Base-by-base conservation (phyloP, 1,140 invertebrate genomes). In the Sarcophaga peregrina region DNA sequence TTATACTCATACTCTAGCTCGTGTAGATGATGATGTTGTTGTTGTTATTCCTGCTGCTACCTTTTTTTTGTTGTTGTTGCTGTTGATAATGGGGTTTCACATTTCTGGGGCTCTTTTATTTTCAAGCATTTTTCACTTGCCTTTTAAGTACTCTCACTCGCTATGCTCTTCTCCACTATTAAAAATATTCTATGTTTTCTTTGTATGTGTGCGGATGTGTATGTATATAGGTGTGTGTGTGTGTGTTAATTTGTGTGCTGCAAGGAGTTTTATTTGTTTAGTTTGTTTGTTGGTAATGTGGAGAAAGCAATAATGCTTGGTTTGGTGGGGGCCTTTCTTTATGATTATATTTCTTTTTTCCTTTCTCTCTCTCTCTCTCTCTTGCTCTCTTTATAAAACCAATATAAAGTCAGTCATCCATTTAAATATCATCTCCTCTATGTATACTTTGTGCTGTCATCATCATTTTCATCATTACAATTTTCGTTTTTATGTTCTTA, bases 391-490 rank as follows among this genome's bases (percentile, higher is more conserved):
- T 47, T 76, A 45, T 76, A 48, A 13, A 11, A 76, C 7, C 15
- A 13, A 48, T 15, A 45, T 58, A 17, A 46, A 45, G 37, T 45
- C 52, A 52, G 50, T 81, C 58, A 68, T 81, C 80, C 58, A 58
- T 62, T 68, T 45, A 20, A 81, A 81, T 81, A 81, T 81, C 80
- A 37, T 37, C 25, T 37, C 25, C 25, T 37, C 25, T 37, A 37
- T 68, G 15, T 25, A 37, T 68, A 81, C 80, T 81, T 81, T 81
- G 80, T 81, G 80, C 80, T 81, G 80, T 81, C 80, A 81, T 81
- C 80, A 81, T 81, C 58, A 81, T 81, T 81, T 46, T 81, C 80
- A 81, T 81, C 58, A 81, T 81, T n/a, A 81, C 13, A 9, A 68
- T 25, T 81, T 62, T 81, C n/a, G n/a, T n/a, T 37, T 37, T 37